Evolutionary conservation across 1,140 invertebrate species (phyloP).

Genomic region (Mactra quadrangularis): DNA sequence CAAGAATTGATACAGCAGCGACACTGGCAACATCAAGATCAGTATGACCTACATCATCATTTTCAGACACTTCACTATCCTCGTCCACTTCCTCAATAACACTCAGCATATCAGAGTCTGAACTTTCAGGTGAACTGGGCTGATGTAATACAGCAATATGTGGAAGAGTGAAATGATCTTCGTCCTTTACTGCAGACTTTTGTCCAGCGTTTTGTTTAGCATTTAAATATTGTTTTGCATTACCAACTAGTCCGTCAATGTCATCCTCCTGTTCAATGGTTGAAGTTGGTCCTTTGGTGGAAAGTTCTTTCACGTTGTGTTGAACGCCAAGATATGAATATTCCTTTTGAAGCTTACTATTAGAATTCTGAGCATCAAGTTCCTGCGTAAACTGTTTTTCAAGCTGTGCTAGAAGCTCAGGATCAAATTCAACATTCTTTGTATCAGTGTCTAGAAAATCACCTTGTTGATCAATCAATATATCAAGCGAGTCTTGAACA

Average conservation of each 20-base stretch:
- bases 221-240: constrained; percentile 9
- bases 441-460: constrained; percentile 22
- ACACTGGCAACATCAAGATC: too few species aligned
- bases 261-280: background rate
- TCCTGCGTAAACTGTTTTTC: constrained; percentile 18
- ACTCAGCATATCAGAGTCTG: constrained; percentile 56
- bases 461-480: constrained; percentile 50
- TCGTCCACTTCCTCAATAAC: constrained; percentile 56
- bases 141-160: background rate
- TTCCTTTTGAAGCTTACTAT: background rate
- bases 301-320: background rate
- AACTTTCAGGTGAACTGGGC: constrained; percentile 14
- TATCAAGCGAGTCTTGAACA: constrained; percentile 33
- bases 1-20: too few species aligned
- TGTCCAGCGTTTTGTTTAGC: too few species aligned
- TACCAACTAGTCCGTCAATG: constrained; percentile 7
- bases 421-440: constrained; percentile 41
- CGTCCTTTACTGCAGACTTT: too few species aligned
- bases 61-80: constrained; percentile 23
- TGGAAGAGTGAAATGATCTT: background rate
- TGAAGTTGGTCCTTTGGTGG: background rate
- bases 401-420: constrained; percentile 26
- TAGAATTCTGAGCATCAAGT: background rate
- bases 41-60: background rate
- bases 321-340: constrained; percentile 45